Evolutionary conservation across 1,140 invertebrate genomes (phyloP).

Genomic region (Medauroidea extradentata): DNA sequence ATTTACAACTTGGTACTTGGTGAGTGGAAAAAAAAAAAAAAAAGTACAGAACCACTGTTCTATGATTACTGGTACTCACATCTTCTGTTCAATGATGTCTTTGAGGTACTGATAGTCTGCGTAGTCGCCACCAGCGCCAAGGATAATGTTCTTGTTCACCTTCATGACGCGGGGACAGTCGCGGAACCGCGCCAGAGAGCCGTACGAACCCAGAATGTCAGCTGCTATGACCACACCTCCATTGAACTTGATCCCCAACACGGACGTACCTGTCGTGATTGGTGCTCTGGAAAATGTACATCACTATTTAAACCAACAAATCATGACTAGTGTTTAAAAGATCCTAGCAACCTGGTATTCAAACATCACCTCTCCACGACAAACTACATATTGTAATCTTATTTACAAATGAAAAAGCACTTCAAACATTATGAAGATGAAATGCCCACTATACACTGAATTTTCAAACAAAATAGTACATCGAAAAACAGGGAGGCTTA

Average conservation of each 20-base stretch:
- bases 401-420: neutral
- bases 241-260: slow-evolving; percentile 82
- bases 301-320: no score
- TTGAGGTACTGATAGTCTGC: slow-evolving; percentile 92
- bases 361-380: neutral
- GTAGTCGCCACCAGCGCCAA: slow-evolving; percentile 89
- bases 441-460: no score
- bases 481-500: no score
- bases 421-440: no score
- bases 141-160: slow-evolving; percentile 85
- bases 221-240: slow-evolving; percentile 88
- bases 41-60: no score
- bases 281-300: slow-evolving; percentile 50
- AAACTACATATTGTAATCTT: neutral
- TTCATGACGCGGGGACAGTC: slow-evolving; percentile 78
- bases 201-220: slow-evolving; percentile 89
- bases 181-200: slow-evolving; percentile 81
- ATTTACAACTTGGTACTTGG: no score
- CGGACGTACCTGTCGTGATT: slow-evolving; percentile 85
- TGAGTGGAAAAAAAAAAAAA: no score
- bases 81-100: slow-evolving; percentile 85
- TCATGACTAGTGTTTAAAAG: no score
- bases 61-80: slow-evolving; percentile 70
- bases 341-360: neutral
- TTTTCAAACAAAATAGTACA: no score